These are phyloP conservation scores for Antheraea mylitta DNA, from an alignment of 1,140 invertebrate species.

Conservation along the genomic window DNA sequence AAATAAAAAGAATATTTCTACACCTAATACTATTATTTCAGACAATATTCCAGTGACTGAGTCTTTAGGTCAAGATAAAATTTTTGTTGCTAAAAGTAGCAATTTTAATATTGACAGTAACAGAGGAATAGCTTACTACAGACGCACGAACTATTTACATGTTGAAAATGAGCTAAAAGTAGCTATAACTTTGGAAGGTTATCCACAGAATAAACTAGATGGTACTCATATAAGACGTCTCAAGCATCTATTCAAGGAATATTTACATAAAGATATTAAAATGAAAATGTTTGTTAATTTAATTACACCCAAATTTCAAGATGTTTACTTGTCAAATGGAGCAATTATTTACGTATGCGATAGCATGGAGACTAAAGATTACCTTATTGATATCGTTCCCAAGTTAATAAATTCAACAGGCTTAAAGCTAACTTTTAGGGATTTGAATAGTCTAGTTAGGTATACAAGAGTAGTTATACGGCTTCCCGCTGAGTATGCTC, in stretches of 20 bases:
- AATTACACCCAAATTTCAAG: slow-evolving; percentile 63
- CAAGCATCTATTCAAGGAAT: slow-evolving; percentile 63
- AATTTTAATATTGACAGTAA: slow-evolving; percentile 61
- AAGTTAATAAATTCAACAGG: slow-evolving; percentile 60
- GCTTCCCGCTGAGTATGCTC: slow-evolving; percentile 50
- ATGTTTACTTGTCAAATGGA: slow-evolving; percentile 63
- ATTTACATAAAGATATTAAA: slow-evolving; percentile 62
- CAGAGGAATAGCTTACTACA: slow-evolving; percentile 61
- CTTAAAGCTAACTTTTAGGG: slow-evolving; percentile 54
- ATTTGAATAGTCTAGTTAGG: slow-evolving; percentile 54
- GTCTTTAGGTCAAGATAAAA: slow-evolving; percentile 51
- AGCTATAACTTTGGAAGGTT: slow-evolving; percentile 58
- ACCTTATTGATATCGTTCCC: slow-evolving; percentile 54
- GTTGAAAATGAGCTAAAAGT: slow-evolving; percentile 63
- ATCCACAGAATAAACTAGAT: slow-evolving; percentile 63
- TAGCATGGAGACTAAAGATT: slow-evolving; percentile 67
- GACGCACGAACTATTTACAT: slow-evolving; percentile 66
- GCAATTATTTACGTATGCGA: slow-evolving; percentile 70
- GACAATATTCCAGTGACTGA: slow-evolving; percentile 38
- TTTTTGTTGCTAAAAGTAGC: slow-evolving; percentile 44
- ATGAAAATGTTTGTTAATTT: slow-evolving; percentile 51
- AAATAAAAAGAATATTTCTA: slow-evolving; percentile 16
- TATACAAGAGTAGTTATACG: slow-evolving; percentile 62
- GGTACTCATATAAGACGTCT: slow-evolving; percentile 56
- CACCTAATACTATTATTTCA: slow-evolving; percentile 35